These are phyloP conservation scores for Myripristis murdjan DNA, from an alignment of 2,797 vertebrate genomes.

Conservation along the genomic window DNA sequence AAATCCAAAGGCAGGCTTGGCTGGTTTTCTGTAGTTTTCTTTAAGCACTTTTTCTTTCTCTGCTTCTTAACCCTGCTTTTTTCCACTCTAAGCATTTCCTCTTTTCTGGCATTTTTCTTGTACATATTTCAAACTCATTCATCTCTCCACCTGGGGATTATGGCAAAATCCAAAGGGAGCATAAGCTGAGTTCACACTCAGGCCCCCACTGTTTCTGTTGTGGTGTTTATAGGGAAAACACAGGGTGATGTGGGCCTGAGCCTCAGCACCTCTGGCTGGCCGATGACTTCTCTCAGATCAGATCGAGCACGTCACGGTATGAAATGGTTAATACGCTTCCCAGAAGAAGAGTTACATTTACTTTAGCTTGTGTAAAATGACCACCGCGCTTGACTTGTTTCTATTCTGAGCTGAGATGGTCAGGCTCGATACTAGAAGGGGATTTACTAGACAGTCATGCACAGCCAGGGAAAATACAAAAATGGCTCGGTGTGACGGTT, in stretches of 20 bases:
- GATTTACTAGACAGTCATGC: too few relatives aligned
- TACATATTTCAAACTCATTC: conserved; percentile 27
- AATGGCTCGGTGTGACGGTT: conserved; percentile 13
- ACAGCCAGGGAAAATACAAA: conserved; percentile 3
- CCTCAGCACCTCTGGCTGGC: conserved; percentile 10
- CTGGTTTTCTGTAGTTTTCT: neutral
- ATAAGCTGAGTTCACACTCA: neutral
- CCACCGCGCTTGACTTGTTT: too few relatives aligned
- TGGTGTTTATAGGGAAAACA: conserved; percentile 63
- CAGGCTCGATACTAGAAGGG: too few relatives aligned
- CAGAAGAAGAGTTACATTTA: neutral
- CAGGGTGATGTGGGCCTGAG: conserved; percentile 46
- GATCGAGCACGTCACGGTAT: conserved; percentile 1
- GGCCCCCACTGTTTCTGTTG: conserved; percentile 32
- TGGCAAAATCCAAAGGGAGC: conserved; percentile 1
- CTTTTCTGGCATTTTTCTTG: conserved; percentile 10
- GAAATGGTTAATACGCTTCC: conserved; percentile 8
- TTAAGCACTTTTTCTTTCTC: conserved; percentile 18
- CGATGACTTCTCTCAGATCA: conserved; percentile 26
- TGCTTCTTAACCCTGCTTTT: neutral
- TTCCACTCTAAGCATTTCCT: neutral
- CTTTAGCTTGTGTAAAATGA: too few relatives aligned
- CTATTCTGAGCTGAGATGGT: too few relatives aligned
- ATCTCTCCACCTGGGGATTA: neutral
- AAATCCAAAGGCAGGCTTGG: too few relatives aligned